A percentile compares a stretch with the other conserved stretches of the same genome.
Evolutionary conservation across 2,113 vertebrate genomes (phyloP).

Genomic region (Ptyas mucosa): DNA sequence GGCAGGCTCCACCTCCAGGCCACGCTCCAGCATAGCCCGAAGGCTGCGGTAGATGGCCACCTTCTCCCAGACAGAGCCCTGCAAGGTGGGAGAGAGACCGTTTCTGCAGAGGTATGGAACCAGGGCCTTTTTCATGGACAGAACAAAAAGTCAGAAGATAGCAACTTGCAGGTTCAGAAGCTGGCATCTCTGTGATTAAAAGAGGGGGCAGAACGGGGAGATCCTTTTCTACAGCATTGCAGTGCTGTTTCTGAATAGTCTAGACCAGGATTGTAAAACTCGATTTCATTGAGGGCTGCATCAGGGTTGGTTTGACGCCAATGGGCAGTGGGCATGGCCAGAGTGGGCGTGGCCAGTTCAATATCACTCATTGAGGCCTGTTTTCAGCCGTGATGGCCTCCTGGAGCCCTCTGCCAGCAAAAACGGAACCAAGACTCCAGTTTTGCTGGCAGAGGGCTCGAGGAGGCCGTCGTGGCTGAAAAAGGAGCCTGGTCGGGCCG

Average conservation of each 20-base stretch:
- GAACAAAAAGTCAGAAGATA: background rate
- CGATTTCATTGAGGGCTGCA: no score
- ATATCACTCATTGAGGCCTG: no score
- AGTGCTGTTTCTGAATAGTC: background rate
- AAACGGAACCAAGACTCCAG: no score
- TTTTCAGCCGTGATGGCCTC: no score
- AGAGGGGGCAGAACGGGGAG: background rate
- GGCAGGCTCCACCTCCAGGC: conserved; percentile 12
- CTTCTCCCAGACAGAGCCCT: background rate
- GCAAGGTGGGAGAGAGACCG: background rate
- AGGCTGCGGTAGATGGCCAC: background rate
- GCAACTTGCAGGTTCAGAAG: background rate
- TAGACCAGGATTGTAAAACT: no score
- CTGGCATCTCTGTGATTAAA: background rate
- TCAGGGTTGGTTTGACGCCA: no score
- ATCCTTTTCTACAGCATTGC: background rate
- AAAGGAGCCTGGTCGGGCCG: no score
- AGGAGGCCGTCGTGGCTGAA: no score
- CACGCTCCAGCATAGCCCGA: conserved; percentile 8
- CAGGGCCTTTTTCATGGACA: background rate
- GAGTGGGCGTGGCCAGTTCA: no score
- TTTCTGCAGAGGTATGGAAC: background rate
- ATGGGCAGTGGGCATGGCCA: no score
- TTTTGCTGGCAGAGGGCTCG: no score
- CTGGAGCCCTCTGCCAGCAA: no score